Evolutionary conservation across 1,140 invertebrate species (phyloP), one percentile per base, ranked within the genome.

Genomic region (Drosophila malerkotliana): DNA sequence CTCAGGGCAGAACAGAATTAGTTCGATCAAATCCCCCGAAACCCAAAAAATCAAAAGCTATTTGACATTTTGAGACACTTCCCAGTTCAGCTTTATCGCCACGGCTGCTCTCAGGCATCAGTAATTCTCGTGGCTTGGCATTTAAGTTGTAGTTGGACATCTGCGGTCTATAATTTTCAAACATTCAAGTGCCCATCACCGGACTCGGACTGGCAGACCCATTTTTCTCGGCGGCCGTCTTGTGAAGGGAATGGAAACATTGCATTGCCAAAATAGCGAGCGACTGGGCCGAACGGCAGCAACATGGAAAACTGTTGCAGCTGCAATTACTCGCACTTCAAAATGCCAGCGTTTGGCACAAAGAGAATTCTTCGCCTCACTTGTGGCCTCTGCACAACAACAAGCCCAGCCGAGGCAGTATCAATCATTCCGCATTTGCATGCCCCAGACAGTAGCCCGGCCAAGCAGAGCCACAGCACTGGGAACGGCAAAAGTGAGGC

Each of bases 271-370:
- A 76, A 77, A 75, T 79, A 61, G 57, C 55, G 72, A 76, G 61
- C 72, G 67, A 75, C 71, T 74, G 75, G 72, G 66, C 53, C 77
- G 66, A 45, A 12, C 3, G 18, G 39, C 63, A 56, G 58, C 55
- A 80, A 85, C 82, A 87, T 81, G 82, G 81, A 85, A 87, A 87
- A 88, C 74, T 87, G 87, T 85, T 85, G 83, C 83, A 87, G 78
- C 82, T 85, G 82, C 82, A 85, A 85, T 85, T 85, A 85, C 83
- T 85, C 82, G 82, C 82, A 85, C 83, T 85, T 85, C 82, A 85
- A 85, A 85, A 85, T 85, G 82, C 82, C 82, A 85, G 88, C 82
- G 68, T 76, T 85, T 78, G 76, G 82, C 72, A 87, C 82, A 85
- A 85, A 82, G 83, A 85, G 83, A 85, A 85, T 85, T 52, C 88